Evolutionary conservation across 1,140 invertebrate species (phyloP), one percentile per base, ranked within the genome.

Genomic region (Drosophila arizonae): DNA sequence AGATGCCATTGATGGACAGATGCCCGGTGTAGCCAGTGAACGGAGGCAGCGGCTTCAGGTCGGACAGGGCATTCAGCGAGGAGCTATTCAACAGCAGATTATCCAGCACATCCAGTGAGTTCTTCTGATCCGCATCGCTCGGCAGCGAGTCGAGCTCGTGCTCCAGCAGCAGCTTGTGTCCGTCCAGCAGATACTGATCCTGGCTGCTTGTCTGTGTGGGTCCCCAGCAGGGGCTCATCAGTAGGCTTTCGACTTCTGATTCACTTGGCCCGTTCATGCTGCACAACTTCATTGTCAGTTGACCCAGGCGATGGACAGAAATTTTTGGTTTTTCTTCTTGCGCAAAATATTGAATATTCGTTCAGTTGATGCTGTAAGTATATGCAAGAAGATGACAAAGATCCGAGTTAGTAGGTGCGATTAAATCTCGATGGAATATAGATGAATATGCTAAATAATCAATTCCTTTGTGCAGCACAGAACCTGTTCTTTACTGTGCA

Each of bases 11-110:
- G 90, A 96, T 96, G 74, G 95, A 96, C 30, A 96, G 92, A 81
- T 96, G 96, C 1, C 95, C 96, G 2, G 95, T 97, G 92, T 96
- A 97, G 11, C 95, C 95, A 13, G 96, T 96, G 91, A 97, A 97
- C 0, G 96, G 96, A 1, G 96, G 96, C 67, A 98, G 92, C 0
- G 97, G 97, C 90, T 97, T 97, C 52, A 97, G 93, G 82, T 97
- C 96, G 4, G 96, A 96, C 41, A 97, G 93, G 11, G 93, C 93
- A 72, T 93, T 93, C 54, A 93, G 88, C 2, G 93, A 93, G 54
- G 94, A 93, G 6, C 93, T 93, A 50, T 93, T 94, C 55, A 95
- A 91, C 30, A 95, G 86, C 39, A 96, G 92, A 72, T 94, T 95
- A 88, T 95, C 95, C 50, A 94, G 91, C 15, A 93, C 93, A 75